Evolutionary conservation across 2,888 invertebrate species (phyloP).

Genomic region (Parasteatoda lunata): DNA sequence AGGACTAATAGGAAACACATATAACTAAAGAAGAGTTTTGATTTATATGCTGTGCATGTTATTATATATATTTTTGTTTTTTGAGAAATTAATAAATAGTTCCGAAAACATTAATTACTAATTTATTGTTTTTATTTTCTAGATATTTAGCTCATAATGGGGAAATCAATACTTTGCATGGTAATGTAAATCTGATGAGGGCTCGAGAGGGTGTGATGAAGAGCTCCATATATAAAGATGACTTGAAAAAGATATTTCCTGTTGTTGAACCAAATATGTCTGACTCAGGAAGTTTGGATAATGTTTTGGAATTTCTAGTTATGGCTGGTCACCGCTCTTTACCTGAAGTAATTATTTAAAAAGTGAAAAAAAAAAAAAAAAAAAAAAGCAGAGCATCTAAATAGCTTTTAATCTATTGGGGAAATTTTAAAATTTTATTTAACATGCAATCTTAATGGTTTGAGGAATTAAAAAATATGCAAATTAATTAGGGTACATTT

Average conservation of each 20-base stretch:
- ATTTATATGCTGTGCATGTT: neutral
- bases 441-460: too few species aligned
- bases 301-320: slow-evolving; percentile 96
- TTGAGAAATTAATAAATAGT: too few species aligned
- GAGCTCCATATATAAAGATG: slow-evolving; percentile 86
- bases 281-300: slow-evolving; percentile 98
- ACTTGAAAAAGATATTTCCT: slow-evolving; percentile 91
- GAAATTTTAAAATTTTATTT: too few species aligned
- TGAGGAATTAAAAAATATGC: too few species aligned
- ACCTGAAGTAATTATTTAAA: slow-evolving; percentile 80
- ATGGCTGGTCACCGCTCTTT: slow-evolving; percentile 93
- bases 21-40: neutral
- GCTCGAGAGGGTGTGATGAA: slow-evolving; percentile 98
- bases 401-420: too few species aligned
- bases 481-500: too few species aligned
- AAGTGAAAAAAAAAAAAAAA: too few species aligned
- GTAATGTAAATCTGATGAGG: slow-evolving; percentile 98
- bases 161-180: slow-evolving; percentile 98
- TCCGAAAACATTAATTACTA: too few species aligned
- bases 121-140: slow-evolving; percentile 44
- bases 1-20: too few species aligned
- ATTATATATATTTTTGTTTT: too few species aligned
- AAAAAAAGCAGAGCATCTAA: too few species aligned
- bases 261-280: slow-evolving; percentile 99
- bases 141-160: slow-evolving; percentile 98